Evolutionary conservation across 1,140 invertebrate species (phyloP), one percentile per base, ranked within the genome.

Genomic region (Drosophila punjabiensis): DNA sequence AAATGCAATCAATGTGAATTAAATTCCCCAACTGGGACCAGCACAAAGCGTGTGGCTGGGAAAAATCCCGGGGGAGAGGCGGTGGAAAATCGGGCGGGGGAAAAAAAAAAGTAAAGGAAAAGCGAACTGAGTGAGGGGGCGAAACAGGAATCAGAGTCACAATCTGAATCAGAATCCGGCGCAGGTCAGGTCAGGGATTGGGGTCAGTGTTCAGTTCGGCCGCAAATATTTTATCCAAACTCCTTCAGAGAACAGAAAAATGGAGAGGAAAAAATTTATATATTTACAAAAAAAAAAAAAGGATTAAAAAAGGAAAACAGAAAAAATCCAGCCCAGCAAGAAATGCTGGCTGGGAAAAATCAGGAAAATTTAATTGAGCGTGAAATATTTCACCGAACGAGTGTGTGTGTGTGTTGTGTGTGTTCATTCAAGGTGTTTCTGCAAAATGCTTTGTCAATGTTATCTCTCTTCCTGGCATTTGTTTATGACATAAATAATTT

Each of bases 1-100:
- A 88, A 88, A 88, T 88, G 85, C 85, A 88, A 88, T 88, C 85
- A 88, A 88, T 88, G 85, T 79, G 86, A 88, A 88, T 88, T 88
- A 88, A 88, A 88, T 88, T 88, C 86, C 86, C 81, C 60, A 74
- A 76, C 78, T 71, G 73, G 80, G 50, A 70, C 58, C 78, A 70
- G 65, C 68, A 71, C 68, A 71, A 70, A 71, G 68, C 45, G 39
- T 68, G 63, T 20, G 37, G 64, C 55, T 59, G 66, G 66, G 33
- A 47, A 58, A 53, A 58, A 39, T 58, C 55, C 55, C 35, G 6
- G 30, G 16, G n/a, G 20, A 45, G 32, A 16, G 18, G 48, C 11
- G 33, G 48, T 4, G 11, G 8, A 43, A 70, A 52, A 39, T n/a
- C 24, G 16, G 16, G 14, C 3, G 13, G 33, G 20, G 24, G 24